Evolutionary conservation across 2,113 vertebrate species (phyloP).

Genomic region (Mohoua ochrocephala): DNA sequence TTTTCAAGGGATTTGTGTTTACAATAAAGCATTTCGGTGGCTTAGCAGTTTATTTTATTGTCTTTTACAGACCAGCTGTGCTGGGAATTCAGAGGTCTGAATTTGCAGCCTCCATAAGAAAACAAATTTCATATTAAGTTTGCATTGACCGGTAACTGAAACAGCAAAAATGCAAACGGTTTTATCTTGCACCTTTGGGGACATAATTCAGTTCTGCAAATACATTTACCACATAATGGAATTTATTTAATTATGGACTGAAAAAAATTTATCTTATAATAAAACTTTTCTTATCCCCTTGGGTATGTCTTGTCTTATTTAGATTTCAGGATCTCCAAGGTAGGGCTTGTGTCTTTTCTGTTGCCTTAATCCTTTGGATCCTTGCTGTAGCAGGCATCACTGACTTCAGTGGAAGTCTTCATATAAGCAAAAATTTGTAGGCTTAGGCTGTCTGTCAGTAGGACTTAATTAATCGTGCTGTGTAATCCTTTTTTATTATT

Average conservation of each 20-base stretch:
- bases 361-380: neutral
- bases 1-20: slow-evolving; percentile 24
- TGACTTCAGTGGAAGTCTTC: neutral
- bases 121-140: slow-evolving; percentile 7
- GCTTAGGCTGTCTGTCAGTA: neutral
- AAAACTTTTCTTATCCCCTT: neutral
- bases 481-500: neutral
- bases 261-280: neutral
- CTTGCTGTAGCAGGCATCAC: neutral
- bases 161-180: neutral
- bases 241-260: neutral
- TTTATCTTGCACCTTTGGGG: neutral
- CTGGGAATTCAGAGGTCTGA: slow-evolving; percentile 9
- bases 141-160: slow-evolving; percentile 41
- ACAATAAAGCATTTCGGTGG: neutral
- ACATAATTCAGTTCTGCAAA: slow-evolving; percentile 16
- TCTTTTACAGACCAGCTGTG: neutral
- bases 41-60: neutral
- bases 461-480: neutral
- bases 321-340: neutral
- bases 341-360: neutral
- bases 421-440: neutral
- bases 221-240: neutral
- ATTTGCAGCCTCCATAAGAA: neutral
- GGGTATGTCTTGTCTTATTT: neutral